These are phyloP conservation scores for Drosophila picticornis DNA, from an alignment of 2,888 invertebrate genomes.

Conservation along the genomic window DNA sequence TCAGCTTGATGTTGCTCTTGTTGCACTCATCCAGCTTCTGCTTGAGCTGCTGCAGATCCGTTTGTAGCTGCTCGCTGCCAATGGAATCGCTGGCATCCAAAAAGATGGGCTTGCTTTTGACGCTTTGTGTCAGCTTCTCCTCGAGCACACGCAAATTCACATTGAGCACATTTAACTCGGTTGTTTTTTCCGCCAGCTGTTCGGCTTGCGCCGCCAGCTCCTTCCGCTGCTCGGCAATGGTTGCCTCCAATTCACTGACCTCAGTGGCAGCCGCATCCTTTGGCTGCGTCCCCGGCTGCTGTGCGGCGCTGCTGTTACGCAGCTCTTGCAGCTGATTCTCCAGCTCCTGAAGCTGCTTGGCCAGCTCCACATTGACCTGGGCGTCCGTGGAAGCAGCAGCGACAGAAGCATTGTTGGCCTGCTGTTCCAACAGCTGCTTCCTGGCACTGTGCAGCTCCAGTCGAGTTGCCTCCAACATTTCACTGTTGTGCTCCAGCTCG, in stretches of 20 bases:
- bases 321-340: slow-evolving; percentile 57
- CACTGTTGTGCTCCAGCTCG: slow-evolving; percentile 87
- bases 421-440: slow-evolving; percentile 72
- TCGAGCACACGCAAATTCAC: slow-evolving; percentile 84
- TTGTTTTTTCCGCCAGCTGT: slow-evolving; percentile 86
- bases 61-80: slow-evolving; percentile 70
- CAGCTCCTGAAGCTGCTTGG: slow-evolving; percentile 78
- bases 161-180: slow-evolving; percentile 86
- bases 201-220: slow-evolving; percentile 87
- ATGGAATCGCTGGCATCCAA: slow-evolving; percentile 55
- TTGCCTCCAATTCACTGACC: slow-evolving; percentile 85
- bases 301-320: slow-evolving; percentile 20
- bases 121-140: slow-evolving; percentile 81
- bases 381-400: slow-evolving; percentile 48
- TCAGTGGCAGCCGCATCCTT: slow-evolving; percentile 78
- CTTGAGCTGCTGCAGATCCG: slow-evolving; percentile 86
- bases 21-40: slow-evolving; percentile 91
- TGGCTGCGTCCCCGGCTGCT: slow-evolving; percentile 79
- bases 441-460: slow-evolving; percentile 85
- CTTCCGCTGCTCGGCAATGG: slow-evolving; percentile 85
- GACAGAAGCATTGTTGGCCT: slow-evolving; percentile 5
- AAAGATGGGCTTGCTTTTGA: slow-evolving; percentile 80
- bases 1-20: slow-evolving; percentile 86
- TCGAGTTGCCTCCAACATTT: slow-evolving; percentile 86
- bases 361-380: slow-evolving; percentile 79